phyloP scores from a whole-genome alignment of 2,797 vertebrate species.

The Allobates femoralis region DNA sequence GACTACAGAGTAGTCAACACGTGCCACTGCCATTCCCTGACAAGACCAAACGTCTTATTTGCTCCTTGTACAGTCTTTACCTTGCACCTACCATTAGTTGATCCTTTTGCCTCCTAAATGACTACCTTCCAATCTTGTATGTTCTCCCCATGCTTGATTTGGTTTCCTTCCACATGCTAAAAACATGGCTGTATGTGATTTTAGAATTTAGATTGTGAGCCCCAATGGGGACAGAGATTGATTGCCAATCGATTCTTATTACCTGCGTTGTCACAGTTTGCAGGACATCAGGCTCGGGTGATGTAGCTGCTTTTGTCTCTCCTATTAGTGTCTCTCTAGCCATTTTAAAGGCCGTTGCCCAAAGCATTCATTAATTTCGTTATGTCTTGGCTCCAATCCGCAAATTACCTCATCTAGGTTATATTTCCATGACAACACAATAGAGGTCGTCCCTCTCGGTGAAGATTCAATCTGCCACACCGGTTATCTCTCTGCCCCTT shows the following conservation, averaged over 20 bases:
- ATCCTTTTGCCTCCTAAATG: too few relatives aligned
- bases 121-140: too few relatives aligned
- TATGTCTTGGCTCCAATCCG: slow-evolving; percentile 36
- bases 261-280: not conserved
- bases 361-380: slow-evolving; percentile 38
- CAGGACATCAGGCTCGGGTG: slow-evolving; percentile 15
- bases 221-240: too few relatives aligned
- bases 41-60: too few relatives aligned
- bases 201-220: too few relatives aligned
- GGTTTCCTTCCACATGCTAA: too few relatives aligned
- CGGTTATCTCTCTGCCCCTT: slow-evolving; percentile 15
- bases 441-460: slow-evolving; percentile 11
- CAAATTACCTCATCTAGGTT: slow-evolving; percentile 36
- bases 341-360: slow-evolving; percentile 30
- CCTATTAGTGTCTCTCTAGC: not conserved
- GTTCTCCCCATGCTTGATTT: too few relatives aligned
- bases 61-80: too few relatives aligned
- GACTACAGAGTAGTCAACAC: too few relatives aligned
- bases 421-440: slow-evolving; percentile 25
- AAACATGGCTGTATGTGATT: too few relatives aligned
- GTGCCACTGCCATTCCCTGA: too few relatives aligned
- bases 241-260: not conserved
- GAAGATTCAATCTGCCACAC: slow-evolving; percentile 27
- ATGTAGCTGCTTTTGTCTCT: slow-evolving; percentile 22
- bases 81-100: too few relatives aligned